phyloP scores from a whole-genome alignment of 2,113 vertebrate species.

The Podilymbus podiceps region DNA sequence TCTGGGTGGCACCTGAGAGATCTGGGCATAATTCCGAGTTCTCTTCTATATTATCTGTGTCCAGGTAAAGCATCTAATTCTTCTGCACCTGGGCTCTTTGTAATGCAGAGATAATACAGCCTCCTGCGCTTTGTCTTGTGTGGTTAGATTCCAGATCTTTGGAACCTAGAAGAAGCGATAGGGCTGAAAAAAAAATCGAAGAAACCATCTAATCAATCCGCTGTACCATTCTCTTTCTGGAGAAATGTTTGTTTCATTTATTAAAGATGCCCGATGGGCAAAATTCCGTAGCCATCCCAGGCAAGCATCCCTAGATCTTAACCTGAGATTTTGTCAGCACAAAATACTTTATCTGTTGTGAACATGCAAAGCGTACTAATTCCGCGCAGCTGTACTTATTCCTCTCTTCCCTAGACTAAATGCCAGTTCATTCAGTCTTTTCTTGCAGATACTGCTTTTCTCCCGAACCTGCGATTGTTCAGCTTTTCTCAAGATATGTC shows the following conservation, averaged over 20 bases:
- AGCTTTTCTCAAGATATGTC: not conserved
- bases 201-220: not conserved
- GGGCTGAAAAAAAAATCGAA: not conserved
- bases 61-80: not conserved
- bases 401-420: not conserved
- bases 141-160: not conserved
- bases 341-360: not conserved
- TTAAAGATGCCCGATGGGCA: not conserved
- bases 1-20: not conserved
- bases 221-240: not conserved
- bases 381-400: not conserved
- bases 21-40: not conserved
- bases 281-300: not conserved
- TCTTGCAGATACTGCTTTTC: not conserved
- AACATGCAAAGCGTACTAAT: not conserved
- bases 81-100: not conserved
- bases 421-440: not conserved
- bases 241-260: not conserved
- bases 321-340: not conserved
- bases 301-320: not conserved
- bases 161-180: not conserved
- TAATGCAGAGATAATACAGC: too few relatives aligned
- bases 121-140: not conserved
- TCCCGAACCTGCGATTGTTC: not conserved
- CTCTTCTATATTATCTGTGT: not conserved